A percentile compares a stretch with the other conserved stretches of the same genome.
Conservation (phyloP, 2,797 vertebrate species). For the Myripristis murdjan region DNA sequence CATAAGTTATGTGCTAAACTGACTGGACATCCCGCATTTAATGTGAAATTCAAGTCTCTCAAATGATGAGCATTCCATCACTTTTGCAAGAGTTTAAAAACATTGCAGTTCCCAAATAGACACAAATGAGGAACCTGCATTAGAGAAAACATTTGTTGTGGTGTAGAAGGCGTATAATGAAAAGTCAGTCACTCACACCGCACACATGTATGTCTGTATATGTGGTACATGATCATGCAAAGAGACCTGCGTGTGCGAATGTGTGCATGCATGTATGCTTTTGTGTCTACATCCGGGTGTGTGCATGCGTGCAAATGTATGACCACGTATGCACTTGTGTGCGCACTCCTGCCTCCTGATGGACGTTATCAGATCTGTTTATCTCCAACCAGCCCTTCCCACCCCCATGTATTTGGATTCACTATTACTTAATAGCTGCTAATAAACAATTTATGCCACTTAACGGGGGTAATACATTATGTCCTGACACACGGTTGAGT, state of each 20-base stretch:
- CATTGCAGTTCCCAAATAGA: too few species aligned
- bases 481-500: constrained; percentile 76
- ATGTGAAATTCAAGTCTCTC: background rate
- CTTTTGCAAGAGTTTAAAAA: background rate
- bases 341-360: constrained; percentile 42
- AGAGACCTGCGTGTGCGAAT: background rate
- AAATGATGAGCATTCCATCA: background rate
- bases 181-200: too few species aligned
- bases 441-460: constrained; percentile 83
- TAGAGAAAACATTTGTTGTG: too few species aligned
- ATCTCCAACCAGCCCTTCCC: constrained; percentile 53
- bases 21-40: background rate
- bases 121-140: too few species aligned
- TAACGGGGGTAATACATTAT: constrained; percentile 73
- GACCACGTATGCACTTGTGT: too few species aligned
- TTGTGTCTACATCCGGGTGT: constrained; percentile 4
- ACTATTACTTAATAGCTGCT: constrained; percentile 74
- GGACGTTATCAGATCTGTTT: constrained; percentile 63
- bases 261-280: background rate
- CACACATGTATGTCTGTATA: too few species aligned
- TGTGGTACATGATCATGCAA: background rate
- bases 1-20: too few species aligned
- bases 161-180: too few species aligned
- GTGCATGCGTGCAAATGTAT: background rate
- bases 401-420: constrained; percentile 64